Evolutionary conservation across 1,140 invertebrate species (phyloP).

Genomic region (Vanessa atalanta): DNA sequence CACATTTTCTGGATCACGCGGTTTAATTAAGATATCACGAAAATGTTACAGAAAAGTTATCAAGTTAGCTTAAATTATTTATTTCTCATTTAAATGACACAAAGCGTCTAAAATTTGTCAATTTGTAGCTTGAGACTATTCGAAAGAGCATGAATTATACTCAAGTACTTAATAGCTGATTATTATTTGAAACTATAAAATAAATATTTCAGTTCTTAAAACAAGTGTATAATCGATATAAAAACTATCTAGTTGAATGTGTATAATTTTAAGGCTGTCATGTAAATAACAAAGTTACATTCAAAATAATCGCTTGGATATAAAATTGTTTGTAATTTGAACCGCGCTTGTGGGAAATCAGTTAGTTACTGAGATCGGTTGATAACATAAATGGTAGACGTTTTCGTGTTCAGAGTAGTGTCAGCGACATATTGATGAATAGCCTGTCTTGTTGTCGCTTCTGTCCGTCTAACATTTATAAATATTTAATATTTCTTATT

Average conservation of each 20-base stretch:
- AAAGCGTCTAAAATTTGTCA: too few species aligned
- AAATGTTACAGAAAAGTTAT: background rate
- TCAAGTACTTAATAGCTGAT: background rate
- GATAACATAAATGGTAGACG: conserved; percentile 46
- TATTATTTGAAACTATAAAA: background rate
- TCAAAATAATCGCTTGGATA: background rate
- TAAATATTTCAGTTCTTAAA: background rate
- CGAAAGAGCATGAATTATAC: too few species aligned
- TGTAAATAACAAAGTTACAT: background rate
- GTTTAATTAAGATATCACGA: conserved; percentile 52
- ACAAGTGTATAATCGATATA: background rate
- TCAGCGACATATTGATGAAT: conserved; percentile 62
- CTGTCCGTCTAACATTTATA: conserved; percentile 53
- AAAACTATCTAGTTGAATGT: background rate
- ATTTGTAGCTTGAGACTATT: too few species aligned
- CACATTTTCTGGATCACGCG: conserved; percentile 58
- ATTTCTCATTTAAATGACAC: background rate
- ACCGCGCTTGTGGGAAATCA: conserved; percentile 35
- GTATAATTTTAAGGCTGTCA: background rate
- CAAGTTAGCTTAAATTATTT: background rate
- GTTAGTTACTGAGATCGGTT: conserved; percentile 44
- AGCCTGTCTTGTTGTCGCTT: conserved; percentile 53
- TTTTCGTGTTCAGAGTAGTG: conserved; percentile 33
- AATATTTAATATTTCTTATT: conserved; percentile 1
- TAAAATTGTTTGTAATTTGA: conserved; percentile 18